These are phyloP conservation scores for Diogma glabrata DNA, from an alignment of 2,888 invertebrate species.

Conservation along the genomic window DNA sequence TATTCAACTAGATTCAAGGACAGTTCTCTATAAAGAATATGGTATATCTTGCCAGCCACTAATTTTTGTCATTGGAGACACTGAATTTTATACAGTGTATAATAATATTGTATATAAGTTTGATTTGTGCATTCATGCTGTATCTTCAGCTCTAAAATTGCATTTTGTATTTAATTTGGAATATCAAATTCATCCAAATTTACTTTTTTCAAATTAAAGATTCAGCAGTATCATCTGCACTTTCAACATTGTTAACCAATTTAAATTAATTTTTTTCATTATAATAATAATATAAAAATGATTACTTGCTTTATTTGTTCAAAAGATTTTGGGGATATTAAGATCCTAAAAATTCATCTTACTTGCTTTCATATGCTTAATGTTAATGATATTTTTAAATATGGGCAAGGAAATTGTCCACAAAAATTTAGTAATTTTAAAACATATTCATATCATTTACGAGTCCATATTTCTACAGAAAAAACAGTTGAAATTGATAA, in stretches of 20 bases:
- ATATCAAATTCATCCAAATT: neutral
- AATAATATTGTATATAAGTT: neutral
- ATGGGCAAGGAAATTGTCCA: neutral
- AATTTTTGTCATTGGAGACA: neutral
- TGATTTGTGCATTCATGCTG: neutral
- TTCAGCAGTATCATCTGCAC: neutral
- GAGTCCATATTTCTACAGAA: too few relatives aligned
- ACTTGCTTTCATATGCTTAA: neutral
- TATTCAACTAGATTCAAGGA: neutral
- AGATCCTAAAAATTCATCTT: neutral
- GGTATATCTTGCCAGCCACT: neutral
- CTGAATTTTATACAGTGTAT: neutral
- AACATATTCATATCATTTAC: neutral
- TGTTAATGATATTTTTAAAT: neutral
- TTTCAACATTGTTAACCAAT: neutral
- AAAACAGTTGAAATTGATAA: too few relatives aligned
- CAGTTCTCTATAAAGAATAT: neutral
- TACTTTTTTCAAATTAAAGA: neutral
- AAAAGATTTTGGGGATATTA: neutral
- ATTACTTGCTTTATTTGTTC: neutral
- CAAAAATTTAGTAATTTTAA: neutral
- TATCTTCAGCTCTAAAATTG: neutral
- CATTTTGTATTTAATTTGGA: neutral
- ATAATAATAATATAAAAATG: too few relatives aligned
- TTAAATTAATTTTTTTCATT: neutral